Evolutionary conservation across 2,113 vertebrate genomes (phyloP).

Genomic region (Lepidothrix coronata): DNA sequence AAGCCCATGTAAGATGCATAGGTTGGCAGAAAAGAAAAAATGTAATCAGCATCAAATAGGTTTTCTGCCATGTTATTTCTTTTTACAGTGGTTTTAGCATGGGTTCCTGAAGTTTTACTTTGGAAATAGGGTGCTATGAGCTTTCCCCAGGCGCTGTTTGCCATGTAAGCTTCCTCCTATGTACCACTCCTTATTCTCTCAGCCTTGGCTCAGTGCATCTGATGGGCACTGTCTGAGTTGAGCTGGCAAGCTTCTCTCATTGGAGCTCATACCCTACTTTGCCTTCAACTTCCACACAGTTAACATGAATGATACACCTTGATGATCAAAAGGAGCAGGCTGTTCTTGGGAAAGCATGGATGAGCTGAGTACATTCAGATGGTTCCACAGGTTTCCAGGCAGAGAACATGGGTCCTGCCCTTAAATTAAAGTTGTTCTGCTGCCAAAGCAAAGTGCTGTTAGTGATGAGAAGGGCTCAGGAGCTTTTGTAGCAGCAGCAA

Average conservation of each 20-base stretch:
- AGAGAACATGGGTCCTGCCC: not conserved
- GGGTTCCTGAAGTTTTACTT: not conserved
- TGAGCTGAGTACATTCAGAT: fast-evolving
- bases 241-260: not conserved
- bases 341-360: not conserved
- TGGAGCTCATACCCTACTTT: not conserved
- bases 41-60: not conserved
- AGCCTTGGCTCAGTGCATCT: not conserved
- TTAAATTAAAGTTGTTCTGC: not conserved
- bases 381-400: not conserved
- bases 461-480: not conserved
- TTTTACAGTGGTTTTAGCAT: not conserved
- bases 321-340: not conserved
- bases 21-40: not conserved
- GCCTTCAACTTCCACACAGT: fast-evolving
- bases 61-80: not conserved
- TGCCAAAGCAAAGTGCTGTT: not conserved
- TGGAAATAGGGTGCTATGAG: not conserved
- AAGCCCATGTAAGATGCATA: not conserved
- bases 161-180: not conserved
- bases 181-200: not conserved
- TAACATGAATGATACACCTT: not conserved
- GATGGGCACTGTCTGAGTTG: not conserved
- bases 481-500: not conserved
- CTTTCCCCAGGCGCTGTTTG: not conserved